Evolutionary conservation across 2,888 invertebrate species (phyloP), one percentile per base, ranked within the genome.

Genomic region (Eristalinus aeneus): DNA sequence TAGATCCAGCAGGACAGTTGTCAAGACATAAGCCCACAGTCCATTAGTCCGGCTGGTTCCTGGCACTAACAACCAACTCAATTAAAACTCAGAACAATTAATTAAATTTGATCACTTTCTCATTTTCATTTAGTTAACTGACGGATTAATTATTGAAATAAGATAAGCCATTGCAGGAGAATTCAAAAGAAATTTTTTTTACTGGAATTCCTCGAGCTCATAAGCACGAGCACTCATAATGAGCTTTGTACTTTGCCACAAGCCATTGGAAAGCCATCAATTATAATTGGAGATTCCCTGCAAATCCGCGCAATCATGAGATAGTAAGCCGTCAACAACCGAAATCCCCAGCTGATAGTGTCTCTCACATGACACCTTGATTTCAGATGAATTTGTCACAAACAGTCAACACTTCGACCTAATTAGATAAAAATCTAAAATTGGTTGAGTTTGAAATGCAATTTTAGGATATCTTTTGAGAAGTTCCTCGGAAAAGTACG

Each of bases 291-390:
- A 39, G 56, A 64, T 74, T 74, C 73, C 73, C 56, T 31, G 6
- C 10, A 16, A 64, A 27, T 46, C n/a, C 3, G 9, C 4, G 61
- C 11, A 46, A 39, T 71, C 46, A n/a, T n/a, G 6, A 46, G 16
- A 46, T 56, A 56, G 23, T 56, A 11, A 16, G n/a, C 32, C 1
- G 12, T 76, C 32, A 53, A 10, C 34, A 46, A 23, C 11, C n/a
- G 20, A 68, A 74, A 23, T 76, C 53, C 76, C 61, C 39, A 34
- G 6, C 22, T 12, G 60, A 68, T 53, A 75, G 60, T 46, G 16
- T 3, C 27, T 22, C 46, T 60, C 68, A 68, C 68, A 68, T 68
- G 76, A 61, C 67, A 4, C 34, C 46, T 23, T 10, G 32, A 75
- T 65, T 32, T 23, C 16, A n/a, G 58, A 56, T 56, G 56, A 12